Conservation (phyloP, 2,888 invertebrate species). For the Hypselothyrea guttata region DNA sequence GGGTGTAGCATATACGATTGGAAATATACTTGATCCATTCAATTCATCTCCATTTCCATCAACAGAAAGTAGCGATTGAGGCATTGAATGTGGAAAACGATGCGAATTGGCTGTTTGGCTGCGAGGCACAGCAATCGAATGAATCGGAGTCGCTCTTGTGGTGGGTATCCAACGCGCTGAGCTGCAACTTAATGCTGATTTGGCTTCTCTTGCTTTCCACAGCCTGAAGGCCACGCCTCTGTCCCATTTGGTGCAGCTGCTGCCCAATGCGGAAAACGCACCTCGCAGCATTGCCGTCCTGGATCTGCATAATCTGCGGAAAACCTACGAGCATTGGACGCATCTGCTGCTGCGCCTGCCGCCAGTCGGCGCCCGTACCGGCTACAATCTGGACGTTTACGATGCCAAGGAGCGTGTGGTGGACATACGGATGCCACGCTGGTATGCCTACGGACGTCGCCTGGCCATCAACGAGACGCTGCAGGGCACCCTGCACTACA, state of each 20-base stretch:
- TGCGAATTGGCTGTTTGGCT: slow-evolving; percentile 90
- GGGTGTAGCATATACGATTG: too few relatives aligned
- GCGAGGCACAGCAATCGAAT: slow-evolving; percentile 85
- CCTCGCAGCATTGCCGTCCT: slow-evolving; percentile 83
- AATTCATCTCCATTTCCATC: neutral
- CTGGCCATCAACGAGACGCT: slow-evolving; percentile 84
- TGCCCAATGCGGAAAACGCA: slow-evolving; percentile 82
- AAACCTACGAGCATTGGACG: slow-evolving; percentile 84
- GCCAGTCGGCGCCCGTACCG: slow-evolving; percentile 82
- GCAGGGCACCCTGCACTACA: slow-evolving; percentile 85
- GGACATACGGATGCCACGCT: slow-evolving; percentile 80
- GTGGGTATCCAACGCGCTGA: slow-evolving; percentile 3
- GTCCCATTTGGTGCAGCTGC: slow-evolving; percentile 84
- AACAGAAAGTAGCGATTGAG: slow-evolving; percentile 84
- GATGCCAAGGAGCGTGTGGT: slow-evolving; percentile 82
- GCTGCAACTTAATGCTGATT: too few relatives aligned
- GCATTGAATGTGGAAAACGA: slow-evolving; percentile 86
- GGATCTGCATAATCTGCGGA: slow-evolving; percentile 85
- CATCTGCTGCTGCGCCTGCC: slow-evolving; percentile 88
- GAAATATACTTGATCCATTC: too few relatives aligned
- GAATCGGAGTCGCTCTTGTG: slow-evolving; percentile 32
- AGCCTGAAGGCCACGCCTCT: slow-evolving; percentile 84
- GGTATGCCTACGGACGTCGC: slow-evolving; percentile 81
- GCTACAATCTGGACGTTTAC: slow-evolving; percentile 86
- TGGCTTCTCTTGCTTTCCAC: neutral